Evolutionary conservation across 2,113 vertebrate species (phyloP).

Genomic region (Balaenoptera acutorostrata): DNA sequence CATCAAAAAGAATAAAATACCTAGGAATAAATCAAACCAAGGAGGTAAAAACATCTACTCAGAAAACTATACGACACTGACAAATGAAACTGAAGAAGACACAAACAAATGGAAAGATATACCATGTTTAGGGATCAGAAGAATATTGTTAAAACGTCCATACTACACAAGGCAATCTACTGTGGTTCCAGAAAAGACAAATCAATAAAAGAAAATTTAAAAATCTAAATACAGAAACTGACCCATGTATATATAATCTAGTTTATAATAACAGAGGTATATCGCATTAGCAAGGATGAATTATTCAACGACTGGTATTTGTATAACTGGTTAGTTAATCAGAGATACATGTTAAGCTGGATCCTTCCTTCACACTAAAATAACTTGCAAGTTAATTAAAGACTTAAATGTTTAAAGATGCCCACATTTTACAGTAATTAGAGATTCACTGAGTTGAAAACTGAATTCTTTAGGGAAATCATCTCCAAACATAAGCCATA

Average conservation of each 20-base stretch:
- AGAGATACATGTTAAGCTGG: not conserved
- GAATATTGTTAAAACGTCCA: not conserved
- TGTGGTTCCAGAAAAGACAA: not conserved
- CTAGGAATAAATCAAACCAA: not conserved
- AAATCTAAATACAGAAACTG: not conserved
- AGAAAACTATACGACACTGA: not conserved
- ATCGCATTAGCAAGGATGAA: not conserved
- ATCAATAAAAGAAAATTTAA: not conserved
- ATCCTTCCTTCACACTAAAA: not conserved
- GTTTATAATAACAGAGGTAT: not conserved
- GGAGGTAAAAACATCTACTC: not conserved
- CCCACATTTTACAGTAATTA: not conserved
- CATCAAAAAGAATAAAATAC: not conserved
- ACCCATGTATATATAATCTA: not conserved
- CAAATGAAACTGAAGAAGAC: not conserved
- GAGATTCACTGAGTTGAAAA: not conserved
- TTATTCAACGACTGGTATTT: not conserved
- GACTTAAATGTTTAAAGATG: not conserved
- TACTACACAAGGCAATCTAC: not conserved
- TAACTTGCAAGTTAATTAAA: slow-evolving; percentile 4
- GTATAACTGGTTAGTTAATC: not conserved
- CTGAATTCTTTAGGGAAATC: not conserved
- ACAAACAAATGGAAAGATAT: not conserved
- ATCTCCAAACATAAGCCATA: not conserved
- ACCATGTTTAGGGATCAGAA: not conserved